Percentiles rank a stretch among this genome's conserved stretches.
These are phyloP conservation scores for Gobio occitaniae DNA, from an alignment of 2,797 vertebrate genomes.

Conservation along the genomic window DNA sequence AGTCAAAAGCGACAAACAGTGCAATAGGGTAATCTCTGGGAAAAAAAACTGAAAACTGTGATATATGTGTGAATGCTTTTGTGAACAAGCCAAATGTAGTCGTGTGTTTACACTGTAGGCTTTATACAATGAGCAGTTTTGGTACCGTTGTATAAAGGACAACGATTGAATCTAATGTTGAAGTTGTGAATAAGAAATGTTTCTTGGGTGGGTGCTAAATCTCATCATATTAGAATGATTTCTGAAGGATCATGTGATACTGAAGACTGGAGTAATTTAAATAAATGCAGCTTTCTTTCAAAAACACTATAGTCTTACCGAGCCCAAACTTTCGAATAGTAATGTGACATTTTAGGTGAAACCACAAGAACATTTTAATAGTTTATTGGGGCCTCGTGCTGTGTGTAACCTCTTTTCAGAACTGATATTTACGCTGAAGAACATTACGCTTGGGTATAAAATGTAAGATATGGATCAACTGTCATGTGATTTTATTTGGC, in stretches of 20 bases:
- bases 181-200: conserved; percentile 1
- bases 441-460: neutral
- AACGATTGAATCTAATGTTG: neutral
- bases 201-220: neutral
- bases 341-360: neutral
- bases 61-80: neutral
- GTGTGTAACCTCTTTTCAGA: neutral
- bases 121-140: neutral
- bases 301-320: neutral
- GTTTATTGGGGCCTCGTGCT: neutral
- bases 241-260: neutral
- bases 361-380: neutral
- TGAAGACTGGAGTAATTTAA: neutral
- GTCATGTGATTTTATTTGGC: neutral
- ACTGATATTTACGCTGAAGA: neutral
- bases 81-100: neutral
- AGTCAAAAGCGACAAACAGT: neutral
- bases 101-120: neutral
- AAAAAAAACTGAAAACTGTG: no score
- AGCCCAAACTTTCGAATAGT: no score
- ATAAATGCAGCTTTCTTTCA: neutral
- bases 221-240: neutral
- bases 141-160: neutral
- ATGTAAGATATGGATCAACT: neutral
- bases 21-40: neutral